Evolutionary conservation across 2,888 invertebrate species (phyloP).

Genomic region (Xestia ashworthii): DNA sequence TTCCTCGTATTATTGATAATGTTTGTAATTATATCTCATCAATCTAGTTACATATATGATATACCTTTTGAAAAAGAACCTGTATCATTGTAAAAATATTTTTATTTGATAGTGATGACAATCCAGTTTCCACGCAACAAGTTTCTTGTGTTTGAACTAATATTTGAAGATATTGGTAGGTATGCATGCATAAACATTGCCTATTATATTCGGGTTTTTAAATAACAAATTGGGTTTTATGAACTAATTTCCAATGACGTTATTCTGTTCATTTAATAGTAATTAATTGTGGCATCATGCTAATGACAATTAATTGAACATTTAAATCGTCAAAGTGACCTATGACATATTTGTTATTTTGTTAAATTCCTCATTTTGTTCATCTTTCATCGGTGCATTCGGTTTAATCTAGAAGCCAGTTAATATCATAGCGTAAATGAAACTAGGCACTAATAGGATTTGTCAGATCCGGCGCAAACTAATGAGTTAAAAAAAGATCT

Average conservation of each 20-base stretch:
- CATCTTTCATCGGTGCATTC: background rate
- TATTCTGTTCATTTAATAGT: slow-evolving; percentile 18
- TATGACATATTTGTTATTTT: slow-evolving; percentile 1
- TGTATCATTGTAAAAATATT: slow-evolving; percentile 17
- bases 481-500: background rate
- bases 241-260: slow-evolving; percentile 18
- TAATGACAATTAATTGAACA: slow-evolving; percentile 42
- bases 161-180: background rate
- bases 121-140: slow-evolving; percentile 21
- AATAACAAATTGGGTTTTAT: slow-evolving; percentile 26
- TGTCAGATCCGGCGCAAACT: background rate
- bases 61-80: background rate
- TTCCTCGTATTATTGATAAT: slow-evolving; percentile 37
- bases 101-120: slow-evolving; percentile 3
- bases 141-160: slow-evolving; percentile 2
- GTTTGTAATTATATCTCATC: slow-evolving; percentile 28
- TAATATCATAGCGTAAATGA: background rate
- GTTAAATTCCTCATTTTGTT: background rate
- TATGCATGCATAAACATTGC: slow-evolving; percentile 12
- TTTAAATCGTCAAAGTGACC: background rate
- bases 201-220: slow-evolving; percentile 20
- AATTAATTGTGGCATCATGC: slow-evolving; percentile 6
- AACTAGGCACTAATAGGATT: background rate
- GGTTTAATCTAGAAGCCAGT: slow-evolving; percentile 7
- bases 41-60: slow-evolving; percentile 11